Evolutionary conservation across 2,113 vertebrate species (phyloP).

Genomic region (Girardinichthys multiradiatus): DNA sequence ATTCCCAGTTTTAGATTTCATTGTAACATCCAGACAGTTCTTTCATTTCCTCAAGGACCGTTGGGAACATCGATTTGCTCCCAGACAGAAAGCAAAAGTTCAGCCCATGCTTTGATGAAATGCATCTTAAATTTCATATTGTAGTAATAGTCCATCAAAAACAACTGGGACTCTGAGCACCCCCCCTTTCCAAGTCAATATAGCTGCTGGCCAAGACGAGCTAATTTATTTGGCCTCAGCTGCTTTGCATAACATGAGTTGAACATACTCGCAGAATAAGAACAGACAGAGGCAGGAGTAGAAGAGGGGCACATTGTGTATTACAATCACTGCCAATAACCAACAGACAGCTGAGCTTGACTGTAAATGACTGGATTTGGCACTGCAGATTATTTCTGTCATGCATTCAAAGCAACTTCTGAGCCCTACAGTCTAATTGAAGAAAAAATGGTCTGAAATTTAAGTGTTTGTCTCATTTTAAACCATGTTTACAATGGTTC

Average conservation of each 20-base stretch:
- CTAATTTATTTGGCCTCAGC: constrained; percentile 69
- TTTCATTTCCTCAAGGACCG: constrained; percentile 55
- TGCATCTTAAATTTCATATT: constrained; percentile 42
- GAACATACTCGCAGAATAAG: constrained; percentile 35
- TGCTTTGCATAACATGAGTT: constrained; percentile 59
- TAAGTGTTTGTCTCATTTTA: constrained; percentile 45
- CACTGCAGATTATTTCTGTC: not conserved
- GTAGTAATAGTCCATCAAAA: constrained; percentile 59
- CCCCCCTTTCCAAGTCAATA: constrained; percentile 52
- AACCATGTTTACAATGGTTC: constrained; percentile 47
- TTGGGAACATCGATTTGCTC: constrained; percentile 50
- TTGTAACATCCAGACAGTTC: constrained; percentile 34
- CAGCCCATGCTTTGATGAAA: constrained; percentile 39
- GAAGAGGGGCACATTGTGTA: constrained; percentile 6
- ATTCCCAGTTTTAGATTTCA: constrained; percentile 46
- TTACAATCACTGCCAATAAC: constrained; percentile 24
- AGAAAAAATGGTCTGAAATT: constrained; percentile 41
- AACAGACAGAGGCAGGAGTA: constrained; percentile 9
- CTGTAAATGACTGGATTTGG: not conserved
- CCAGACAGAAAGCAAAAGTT: constrained; percentile 31
- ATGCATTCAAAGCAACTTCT: constrained; percentile 19
- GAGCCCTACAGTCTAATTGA: constrained; percentile 15
- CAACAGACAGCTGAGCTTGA: not conserved
- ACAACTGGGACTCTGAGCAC: constrained; percentile 56
- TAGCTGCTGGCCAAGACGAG: constrained; percentile 65